Conservation (phyloP, 2,888 invertebrate species). For the Apamea crenata region DNA sequence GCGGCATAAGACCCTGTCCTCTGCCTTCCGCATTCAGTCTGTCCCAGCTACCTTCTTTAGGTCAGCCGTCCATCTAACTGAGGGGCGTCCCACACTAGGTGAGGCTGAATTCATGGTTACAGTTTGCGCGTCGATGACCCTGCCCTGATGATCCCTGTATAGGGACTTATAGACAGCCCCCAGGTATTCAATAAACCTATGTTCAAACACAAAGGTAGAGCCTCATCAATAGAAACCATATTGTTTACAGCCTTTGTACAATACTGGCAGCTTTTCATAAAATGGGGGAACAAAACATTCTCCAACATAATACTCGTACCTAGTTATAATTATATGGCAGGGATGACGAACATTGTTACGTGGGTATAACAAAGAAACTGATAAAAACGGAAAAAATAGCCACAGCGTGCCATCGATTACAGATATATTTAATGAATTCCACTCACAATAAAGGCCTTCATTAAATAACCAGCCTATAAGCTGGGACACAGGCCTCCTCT, state of each 20-base stretch:
- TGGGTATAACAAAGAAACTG: not conserved
- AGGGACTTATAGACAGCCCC: not conserved
- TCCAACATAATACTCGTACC: conserved; percentile 26
- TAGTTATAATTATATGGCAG: not conserved
- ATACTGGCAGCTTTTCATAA: conserved; percentile 35
- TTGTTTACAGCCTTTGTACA: conserved; percentile 21
- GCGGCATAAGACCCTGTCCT: too few species aligned
- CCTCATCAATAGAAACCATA: conserved; percentile 11
- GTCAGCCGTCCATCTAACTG: too few species aligned
- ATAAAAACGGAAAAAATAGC: not conserved
- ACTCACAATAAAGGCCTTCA: not conserved
- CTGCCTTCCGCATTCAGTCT: too few species aligned
- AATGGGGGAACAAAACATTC: conserved; percentile 45
- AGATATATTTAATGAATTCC: not conserved
- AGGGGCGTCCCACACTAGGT: too few species aligned
- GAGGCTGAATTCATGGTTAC: not conserved
- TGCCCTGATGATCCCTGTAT: too few species aligned
- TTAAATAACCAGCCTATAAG: too few species aligned
- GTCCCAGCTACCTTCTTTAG: too few species aligned
- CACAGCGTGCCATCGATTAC: not conserved
- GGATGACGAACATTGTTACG: conserved; percentile 11
- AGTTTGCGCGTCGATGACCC: not conserved
- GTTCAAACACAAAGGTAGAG: not conserved
- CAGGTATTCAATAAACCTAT: conserved; percentile 15
- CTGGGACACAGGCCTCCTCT: too few species aligned